These are phyloP conservation scores for Tenualosa ilisha DNA, from an alignment of 2,797 vertebrate species.

Conservation along the genomic window DNA sequence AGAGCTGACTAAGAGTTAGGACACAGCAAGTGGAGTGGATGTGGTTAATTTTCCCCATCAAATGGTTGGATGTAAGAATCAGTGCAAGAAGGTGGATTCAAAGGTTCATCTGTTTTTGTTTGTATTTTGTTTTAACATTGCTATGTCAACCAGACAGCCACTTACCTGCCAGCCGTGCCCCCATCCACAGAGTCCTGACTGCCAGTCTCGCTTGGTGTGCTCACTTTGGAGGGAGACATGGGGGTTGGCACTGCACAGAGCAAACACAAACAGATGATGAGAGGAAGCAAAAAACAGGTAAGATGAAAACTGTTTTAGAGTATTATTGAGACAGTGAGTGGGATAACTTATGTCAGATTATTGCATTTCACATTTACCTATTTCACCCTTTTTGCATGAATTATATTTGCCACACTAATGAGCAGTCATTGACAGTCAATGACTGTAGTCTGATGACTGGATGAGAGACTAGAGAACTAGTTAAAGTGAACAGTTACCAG, in stretches of 20 bases:
- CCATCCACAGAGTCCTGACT: conserved; percentile 97
- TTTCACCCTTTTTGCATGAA: too few species aligned
- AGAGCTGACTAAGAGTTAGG: not conserved
- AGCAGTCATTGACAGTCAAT: not conserved
- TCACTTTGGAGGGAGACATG: conserved; percentile 97
- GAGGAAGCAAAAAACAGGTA: too few species aligned
- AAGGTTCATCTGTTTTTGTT: not conserved
- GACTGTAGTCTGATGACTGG: not conserved
- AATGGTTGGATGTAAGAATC: not conserved
- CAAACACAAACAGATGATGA: not conserved
- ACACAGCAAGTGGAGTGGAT: not conserved
- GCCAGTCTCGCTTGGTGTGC: conserved; percentile 96
- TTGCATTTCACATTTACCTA: not conserved
- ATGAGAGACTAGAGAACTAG: too few species aligned
- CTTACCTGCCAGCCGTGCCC: conserved; percentile 87
- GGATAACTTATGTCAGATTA: too few species aligned
- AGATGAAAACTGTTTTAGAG: not conserved
- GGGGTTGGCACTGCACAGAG: conserved; percentile 85
- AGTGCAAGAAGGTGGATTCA: not conserved
- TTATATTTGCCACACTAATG: too few species aligned
- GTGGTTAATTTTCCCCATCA: not conserved
- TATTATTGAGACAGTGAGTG: not conserved
- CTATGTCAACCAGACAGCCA: not conserved
- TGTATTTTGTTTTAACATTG: not conserved
- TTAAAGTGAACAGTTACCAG: not conserved